A percentile compares a stretch with the other conserved stretches of the same genome.
These are phyloP conservation scores for Nymphalis urticae DNA, from an alignment of 2,888 invertebrate species.

Conservation along the genomic window DNA sequence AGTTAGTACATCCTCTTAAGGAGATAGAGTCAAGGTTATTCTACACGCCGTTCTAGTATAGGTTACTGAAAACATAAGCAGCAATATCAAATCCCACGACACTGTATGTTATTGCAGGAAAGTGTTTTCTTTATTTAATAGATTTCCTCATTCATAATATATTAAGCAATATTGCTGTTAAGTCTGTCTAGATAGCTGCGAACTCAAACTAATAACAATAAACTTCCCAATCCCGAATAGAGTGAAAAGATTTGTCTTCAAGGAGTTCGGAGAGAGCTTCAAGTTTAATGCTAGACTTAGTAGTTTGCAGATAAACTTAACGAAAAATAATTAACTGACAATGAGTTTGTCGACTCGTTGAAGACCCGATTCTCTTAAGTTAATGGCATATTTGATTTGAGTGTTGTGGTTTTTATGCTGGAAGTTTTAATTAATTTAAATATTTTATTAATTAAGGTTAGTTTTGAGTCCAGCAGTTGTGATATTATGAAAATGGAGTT, in stretches of 20 bases:
- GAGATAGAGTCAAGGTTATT: too few species aligned
- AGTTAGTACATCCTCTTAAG: too few species aligned
- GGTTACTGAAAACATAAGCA: too few species aligned
- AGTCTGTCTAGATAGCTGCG: constrained; percentile 11
- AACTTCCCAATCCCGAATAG: constrained; percentile 19
- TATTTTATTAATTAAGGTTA: too few species aligned
- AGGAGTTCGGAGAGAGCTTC: constrained; percentile 9
- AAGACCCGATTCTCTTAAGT: not conserved
- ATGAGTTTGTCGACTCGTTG: constrained; percentile 9
- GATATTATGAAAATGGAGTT: too few species aligned
- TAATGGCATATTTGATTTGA: not conserved
- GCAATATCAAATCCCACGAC: too few species aligned
- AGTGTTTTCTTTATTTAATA: too few species aligned
- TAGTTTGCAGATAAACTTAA: constrained; percentile 25
- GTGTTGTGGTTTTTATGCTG: not conserved
- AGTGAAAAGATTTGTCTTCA: constrained; percentile 24
- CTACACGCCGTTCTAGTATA: too few species aligned
- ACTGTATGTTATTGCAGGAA: too few species aligned
- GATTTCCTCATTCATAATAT: too few species aligned
- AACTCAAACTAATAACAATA: constrained; percentile 13
- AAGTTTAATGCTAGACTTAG: constrained; percentile 18
- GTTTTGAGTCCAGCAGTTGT: too few species aligned
- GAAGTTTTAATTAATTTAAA: not conserved
- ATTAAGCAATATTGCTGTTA: constrained; percentile 9
- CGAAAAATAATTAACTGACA: constrained; percentile 34